These are phyloP conservation scores for Tricholauxania praeusta DNA, from an alignment of 2,888 invertebrate species.

Conservation along the genomic window DNA sequence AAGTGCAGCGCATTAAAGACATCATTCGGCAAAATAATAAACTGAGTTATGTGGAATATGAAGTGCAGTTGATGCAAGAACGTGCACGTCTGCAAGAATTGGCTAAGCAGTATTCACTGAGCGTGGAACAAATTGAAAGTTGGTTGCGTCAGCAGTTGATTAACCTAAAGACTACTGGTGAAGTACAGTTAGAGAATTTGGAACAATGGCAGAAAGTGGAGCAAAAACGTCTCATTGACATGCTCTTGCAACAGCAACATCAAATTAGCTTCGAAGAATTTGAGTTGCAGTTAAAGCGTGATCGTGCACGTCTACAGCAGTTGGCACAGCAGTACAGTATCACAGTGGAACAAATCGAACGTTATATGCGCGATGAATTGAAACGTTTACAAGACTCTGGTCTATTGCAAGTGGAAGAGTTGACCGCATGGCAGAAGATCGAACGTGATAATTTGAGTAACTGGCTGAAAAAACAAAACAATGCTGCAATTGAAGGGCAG, in stretches of 20 bases:
- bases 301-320: constrained; percentile 54
- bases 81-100: constrained; percentile 56
- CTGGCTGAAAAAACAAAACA: constrained; percentile 57
- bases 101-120: constrained; percentile 60
- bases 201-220: constrained; percentile 61
- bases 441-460: constrained; percentile 58
- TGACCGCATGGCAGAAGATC: constrained; percentile 60
- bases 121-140: constrained; percentile 60
- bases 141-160: constrained; percentile 63
- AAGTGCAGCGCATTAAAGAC: constrained; percentile 58
- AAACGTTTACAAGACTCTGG: constrained; percentile 56
- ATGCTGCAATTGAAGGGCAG: constrained; percentile 54
- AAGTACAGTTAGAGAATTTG: constrained; percentile 59
- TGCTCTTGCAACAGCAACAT: constrained; percentile 58
- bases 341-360: constrained; percentile 58
- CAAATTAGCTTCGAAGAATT: constrained; percentile 57
- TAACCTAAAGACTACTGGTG: constrained; percentile 59
- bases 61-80: constrained; percentile 60
- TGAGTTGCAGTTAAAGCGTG: constrained; percentile 55
- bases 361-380: constrained; percentile 59
- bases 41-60: constrained; percentile 59
- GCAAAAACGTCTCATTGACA: constrained; percentile 58
- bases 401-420: constrained; percentile 54
- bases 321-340: constrained; percentile 59
- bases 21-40: constrained; percentile 60